Evolutionary conservation across 2,797 vertebrate genomes (phyloP).

Genomic region (Cyprinodon diabolis): DNA sequence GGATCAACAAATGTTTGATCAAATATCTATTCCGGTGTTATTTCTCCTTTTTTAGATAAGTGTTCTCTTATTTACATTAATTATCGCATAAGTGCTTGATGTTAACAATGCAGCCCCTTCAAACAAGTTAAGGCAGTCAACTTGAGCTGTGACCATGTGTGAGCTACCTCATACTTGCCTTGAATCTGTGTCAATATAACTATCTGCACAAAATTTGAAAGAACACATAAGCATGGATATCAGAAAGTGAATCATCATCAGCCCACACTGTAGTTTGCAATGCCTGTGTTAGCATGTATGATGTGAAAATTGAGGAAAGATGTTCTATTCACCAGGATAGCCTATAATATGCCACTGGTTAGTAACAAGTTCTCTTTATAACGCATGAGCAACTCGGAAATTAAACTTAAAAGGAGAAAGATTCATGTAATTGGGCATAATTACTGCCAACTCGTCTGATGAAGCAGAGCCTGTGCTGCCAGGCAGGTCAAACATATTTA

Average conservation of each 20-base stretch:
- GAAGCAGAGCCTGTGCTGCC: constrained; percentile 32
- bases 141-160: no score
- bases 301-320: not conserved
- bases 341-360: constrained; percentile 57
- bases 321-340: constrained; percentile 33
- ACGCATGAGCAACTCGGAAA: constrained; percentile 51
- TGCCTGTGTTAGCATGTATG: not conserved
- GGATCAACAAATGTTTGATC: no score
- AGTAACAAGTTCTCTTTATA: constrained; percentile 53
- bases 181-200: no score
- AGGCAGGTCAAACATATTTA: constrained; percentile 76
- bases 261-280: not conserved
- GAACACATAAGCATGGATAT: not conserved
- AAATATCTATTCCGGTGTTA: no score
- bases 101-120: no score
- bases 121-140: no score
- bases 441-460: constrained; percentile 63
- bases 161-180: no score
- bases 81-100: no score
- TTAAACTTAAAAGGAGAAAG: constrained; percentile 66
- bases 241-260: not conserved
- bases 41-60: no score
- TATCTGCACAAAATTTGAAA: not conserved
- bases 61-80: no score
- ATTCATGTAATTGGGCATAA: constrained; percentile 72